Percentiles rank a stretch among this genome's conserved stretches.
These are phyloP conservation scores for Periparus ater DNA, from an alignment of 2,797 vertebrate species.

Conservation along the genomic window DNA sequence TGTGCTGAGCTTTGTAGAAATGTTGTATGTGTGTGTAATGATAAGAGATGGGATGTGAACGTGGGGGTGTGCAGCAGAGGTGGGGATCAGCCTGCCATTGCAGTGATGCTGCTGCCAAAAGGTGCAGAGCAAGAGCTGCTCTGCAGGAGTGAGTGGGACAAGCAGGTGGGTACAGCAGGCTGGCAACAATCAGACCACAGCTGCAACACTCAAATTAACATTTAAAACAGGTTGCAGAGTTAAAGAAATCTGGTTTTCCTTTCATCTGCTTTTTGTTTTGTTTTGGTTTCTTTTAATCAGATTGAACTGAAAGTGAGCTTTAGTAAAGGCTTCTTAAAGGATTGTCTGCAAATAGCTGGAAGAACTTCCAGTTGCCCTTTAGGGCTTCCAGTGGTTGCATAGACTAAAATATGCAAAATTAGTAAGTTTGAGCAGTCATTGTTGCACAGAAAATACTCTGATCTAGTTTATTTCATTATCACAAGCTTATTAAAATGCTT, in stretches of 20 bases:
- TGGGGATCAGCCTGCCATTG: neutral
- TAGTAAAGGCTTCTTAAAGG: neutral
- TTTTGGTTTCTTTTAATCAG: neutral
- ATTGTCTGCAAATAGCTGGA: neutral
- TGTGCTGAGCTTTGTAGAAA: neutral
- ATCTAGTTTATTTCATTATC: slow-evolving; percentile 31
- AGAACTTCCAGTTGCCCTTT: neutral
- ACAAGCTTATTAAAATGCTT: slow-evolving; percentile 5
- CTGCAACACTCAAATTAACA: neutral
- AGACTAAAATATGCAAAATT: neutral
- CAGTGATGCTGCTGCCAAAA: neutral
- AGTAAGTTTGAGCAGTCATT: neutral
- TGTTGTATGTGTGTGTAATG: neutral
- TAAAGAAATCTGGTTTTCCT: neutral
- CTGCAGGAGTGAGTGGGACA: neutral
- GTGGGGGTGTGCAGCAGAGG: neutral
- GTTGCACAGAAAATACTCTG: neutral
- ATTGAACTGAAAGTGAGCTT: neutral
- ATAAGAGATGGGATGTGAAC: neutral
- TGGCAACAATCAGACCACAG: neutral
- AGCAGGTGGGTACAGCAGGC: neutral
- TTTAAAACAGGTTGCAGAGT: neutral
- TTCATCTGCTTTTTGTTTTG: slow-evolving; percentile 3
- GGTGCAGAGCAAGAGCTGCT: neutral
- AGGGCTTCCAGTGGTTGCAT: neutral